Evolutionary conservation across 2,888 invertebrate species (phyloP).

Genomic region (Eudasyphora cyanicolor): DNA sequence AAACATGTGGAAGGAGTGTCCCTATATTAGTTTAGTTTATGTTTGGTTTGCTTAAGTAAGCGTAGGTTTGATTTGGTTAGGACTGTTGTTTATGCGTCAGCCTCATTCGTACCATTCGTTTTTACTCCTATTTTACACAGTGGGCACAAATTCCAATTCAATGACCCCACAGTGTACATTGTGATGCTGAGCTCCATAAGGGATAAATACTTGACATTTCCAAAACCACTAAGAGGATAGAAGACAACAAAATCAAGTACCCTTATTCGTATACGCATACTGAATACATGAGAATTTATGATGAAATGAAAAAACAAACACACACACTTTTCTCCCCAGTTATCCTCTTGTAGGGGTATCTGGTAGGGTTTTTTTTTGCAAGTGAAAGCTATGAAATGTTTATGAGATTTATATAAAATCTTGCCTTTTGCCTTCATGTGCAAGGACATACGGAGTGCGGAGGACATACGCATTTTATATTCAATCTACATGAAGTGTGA

Average conservation of each 20-base stretch:
- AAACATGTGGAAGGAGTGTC: too few species aligned
- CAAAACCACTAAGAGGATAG: conserved; percentile 53
- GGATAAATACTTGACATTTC: conserved; percentile 53
- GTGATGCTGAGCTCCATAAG: conserved; percentile 29
- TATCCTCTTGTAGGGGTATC: not conserved
- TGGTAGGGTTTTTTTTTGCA: not conserved
- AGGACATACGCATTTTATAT: conserved; percentile 38
- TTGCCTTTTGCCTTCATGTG: not conserved
- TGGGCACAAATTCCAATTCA: too few species aligned
- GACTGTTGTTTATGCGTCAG: too few species aligned
- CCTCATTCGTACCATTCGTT: too few species aligned
- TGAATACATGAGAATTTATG: conserved; percentile 1
- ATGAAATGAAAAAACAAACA: conserved; percentile 6
- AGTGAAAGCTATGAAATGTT: conserved; percentile 36
- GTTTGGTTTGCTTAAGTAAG: too few species aligned
- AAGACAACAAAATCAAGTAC: conserved; percentile 22
- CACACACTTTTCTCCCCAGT: not conserved
- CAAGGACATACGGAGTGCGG: not conserved
- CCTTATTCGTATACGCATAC: not conserved
- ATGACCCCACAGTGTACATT: too few species aligned
- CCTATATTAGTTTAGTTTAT: too few species aligned
- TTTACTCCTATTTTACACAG: too few species aligned
- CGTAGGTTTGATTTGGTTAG: too few species aligned
- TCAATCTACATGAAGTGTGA: conserved; percentile 27
- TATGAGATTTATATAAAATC: conserved; percentile 42